Conservation (phyloP, 2,888 invertebrate species). For the Endotricha flammealis region DNA sequence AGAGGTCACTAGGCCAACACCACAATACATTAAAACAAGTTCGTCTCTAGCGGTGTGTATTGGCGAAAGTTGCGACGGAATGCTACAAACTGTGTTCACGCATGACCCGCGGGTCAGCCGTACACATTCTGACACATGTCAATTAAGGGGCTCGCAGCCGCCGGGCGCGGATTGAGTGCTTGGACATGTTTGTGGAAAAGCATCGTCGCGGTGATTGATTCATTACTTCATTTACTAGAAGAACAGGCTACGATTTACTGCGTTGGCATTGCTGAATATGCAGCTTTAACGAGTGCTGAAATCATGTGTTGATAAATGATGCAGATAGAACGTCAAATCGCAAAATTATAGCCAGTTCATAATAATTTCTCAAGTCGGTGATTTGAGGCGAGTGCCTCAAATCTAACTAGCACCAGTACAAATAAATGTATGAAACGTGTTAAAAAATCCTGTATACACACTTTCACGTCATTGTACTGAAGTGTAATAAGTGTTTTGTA, state of each 20-base stretch:
- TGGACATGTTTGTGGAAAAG: slow-evolving; percentile 73
- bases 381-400: no score
- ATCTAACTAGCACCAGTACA: no score
- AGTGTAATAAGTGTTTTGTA: no score
- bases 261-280: slow-evolving; percentile 9
- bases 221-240: slow-evolving; percentile 55
- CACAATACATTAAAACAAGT: slow-evolving; percentile 40
- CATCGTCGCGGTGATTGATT: slow-evolving; percentile 65
- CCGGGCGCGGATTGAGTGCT: slow-evolving; percentile 68
- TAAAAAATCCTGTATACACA: no score
- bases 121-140: slow-evolving; percentile 75
- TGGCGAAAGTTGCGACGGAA: slow-evolving; percentile 68
- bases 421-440: no score
- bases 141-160: slow-evolving; percentile 69
- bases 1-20: slow-evolving; percentile 37
- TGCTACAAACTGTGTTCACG: slow-evolving; percentile 66
- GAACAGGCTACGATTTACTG: slow-evolving; percentile 43
- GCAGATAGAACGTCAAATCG: no score
- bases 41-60: slow-evolving; percentile 39
- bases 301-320: no score
- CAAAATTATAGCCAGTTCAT: no score
- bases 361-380: no score
- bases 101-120: slow-evolving; percentile 69
- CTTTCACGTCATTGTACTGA: no score
- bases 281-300: neutral